Evolutionary conservation across 2,113 vertebrate genomes (phyloP), one percentile per base, ranked within the genome.

Genomic region (Maccullochella peelii): DNA sequence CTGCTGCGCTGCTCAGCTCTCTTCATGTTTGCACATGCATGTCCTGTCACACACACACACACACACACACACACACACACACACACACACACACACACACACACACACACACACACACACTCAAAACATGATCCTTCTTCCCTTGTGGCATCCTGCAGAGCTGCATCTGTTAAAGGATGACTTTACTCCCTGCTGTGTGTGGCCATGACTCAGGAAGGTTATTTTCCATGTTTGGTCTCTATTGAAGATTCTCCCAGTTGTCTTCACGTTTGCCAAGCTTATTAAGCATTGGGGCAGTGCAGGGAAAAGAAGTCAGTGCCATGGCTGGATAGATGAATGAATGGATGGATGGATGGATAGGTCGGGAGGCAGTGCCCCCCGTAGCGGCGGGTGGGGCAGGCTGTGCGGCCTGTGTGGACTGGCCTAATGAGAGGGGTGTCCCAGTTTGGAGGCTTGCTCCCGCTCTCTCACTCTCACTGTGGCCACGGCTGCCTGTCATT

Each of bases 401-500:
- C 77, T 36, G 47, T 88, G 93, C 44, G 86, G 92, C 80, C 84
- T 63, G 18, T 77, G 83, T 49, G 86, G 91, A 90, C 73, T 6
- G 27, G 38, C 66, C 86, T 94, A 94, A 94, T 95, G 92, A 95
- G 92, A 95, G 87, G 87, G 91, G 85, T 62, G 65, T 80, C 88
- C 85, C 79, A 27, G 85, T 91, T 73, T 40, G 80, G 71, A 87
- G 89, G 74, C 59, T 55, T 83, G 87, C 89, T 85, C 89, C 88
- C 40, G 82, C 88, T 93, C 88, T 74, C 76, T 90, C 83, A 54
- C 93, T 93, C 78, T 91, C 88, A 85, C 90, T 94, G 92, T 74
- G 92, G 92, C 79, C 77, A 33, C 42, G 78, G 87, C 87, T 90
- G 92, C 79, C 94, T 95, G 91, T 95, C 91, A 95, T 95, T 95